Base-by-base conservation (phyloP, 2,113 vertebrate genomes). In the Orycteropus afer region DNA sequence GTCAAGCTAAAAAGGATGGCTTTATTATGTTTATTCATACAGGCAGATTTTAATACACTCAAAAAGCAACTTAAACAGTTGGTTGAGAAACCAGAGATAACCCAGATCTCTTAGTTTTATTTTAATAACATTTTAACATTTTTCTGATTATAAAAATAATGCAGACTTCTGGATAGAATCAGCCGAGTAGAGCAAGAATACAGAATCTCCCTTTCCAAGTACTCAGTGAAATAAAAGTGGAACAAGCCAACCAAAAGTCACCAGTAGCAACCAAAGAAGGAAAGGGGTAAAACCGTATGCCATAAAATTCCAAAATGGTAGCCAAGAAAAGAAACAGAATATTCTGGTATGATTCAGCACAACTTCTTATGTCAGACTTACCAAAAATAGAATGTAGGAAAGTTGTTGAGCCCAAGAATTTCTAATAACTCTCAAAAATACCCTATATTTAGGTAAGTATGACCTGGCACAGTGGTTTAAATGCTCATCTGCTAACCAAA, bases 81-180 rank as follows among this genome's bases (percentile, higher is more conserved):
- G 17, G n/a, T 83, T 71, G 34, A 71, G 57, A 90, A 92, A 45
- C 53, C 22, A 53, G 59, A 94, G 53, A 76, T 45, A 40, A 71
- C 42, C 34, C 17, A 93, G 51, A 47, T 67, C 34, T 86, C 51
- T 53, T 67, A 77, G 25, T 51, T 67, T 84, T 61, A 29, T 90
- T 86, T 95, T 65, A 74, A 76, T n/a, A 67, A 18, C 20, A 18
- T 45, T 37, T 47, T 4, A 45, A n/a, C 29, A 77, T 77, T 67
- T 89, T 85, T 49, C 63, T 85, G n/a, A 40, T 81, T 63, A 37
- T 47, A 90, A 93, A 94, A 81, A 90, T 45, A 90, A 57, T 7
- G 10, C 42, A 40, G 69, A 88, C 42, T 85, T 88, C 65, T 20
- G 5, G n/a, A 32, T n/a, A 59, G 18, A 92, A 32, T 90, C 45